Evolutionary conservation across 35 echinoderm and acorn worm genomes (phyloP).

Genomic region (Apostichopus parvimensis): DNA sequence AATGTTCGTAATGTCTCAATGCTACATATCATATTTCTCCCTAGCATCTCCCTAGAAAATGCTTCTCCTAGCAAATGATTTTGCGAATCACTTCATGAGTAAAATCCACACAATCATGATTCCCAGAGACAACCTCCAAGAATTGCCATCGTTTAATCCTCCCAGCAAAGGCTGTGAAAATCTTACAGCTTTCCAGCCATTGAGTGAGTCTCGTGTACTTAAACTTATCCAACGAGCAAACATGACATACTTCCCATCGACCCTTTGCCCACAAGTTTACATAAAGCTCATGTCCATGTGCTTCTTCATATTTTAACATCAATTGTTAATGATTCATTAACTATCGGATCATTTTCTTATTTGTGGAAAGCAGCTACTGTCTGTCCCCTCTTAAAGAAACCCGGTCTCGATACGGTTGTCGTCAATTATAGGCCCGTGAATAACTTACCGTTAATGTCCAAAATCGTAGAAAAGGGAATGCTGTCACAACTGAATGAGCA

Average conservation of each 20-base stretch:
- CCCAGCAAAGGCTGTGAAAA: neutral
- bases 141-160: neutral
- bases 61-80: neutral
- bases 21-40: too few relatives aligned
- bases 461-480: slow-evolving; percentile 3
- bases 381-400: slow-evolving; percentile 11
- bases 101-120: neutral
- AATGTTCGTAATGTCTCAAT: too few relatives aligned
- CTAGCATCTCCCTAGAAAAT: too few relatives aligned
- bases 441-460: slow-evolving; percentile 26
- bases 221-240: neutral
- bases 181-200: neutral
- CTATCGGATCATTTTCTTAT: neutral
- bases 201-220: neutral
- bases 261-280: neutral
- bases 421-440: slow-evolving; percentile 18
- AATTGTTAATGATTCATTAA: neutral
- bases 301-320: neutral
- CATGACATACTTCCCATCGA: neutral
- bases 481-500: slow-evolving; percentile 20
- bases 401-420: neutral
- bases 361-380: slow-evolving; percentile 5
- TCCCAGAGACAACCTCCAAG: neutral
- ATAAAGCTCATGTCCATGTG: slow-evolving; percentile 1
- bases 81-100: neutral